phyloP scores from a whole-genome alignment of 2,888 invertebrate genomes.

The Luffia ferchaultella region DNA sequence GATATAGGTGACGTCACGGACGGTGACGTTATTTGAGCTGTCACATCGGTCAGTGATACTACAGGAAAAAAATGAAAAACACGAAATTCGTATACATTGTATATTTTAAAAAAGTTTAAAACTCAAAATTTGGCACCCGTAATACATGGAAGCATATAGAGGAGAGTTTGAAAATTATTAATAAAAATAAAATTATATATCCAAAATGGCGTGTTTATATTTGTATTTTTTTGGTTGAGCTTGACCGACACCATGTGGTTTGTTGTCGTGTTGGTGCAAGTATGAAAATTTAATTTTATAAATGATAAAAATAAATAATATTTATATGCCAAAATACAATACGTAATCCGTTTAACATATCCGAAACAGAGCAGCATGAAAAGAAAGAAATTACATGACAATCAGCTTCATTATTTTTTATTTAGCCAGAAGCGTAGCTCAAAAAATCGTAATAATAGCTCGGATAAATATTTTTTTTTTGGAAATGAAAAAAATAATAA shows the following conservation, averaged over 20 bases:
- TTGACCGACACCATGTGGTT: constrained; percentile 51
- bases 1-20: constrained; percentile 54
- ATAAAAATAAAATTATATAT: constrained; percentile 27
- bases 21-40: constrained; percentile 59
- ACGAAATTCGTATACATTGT: constrained; percentile 15
- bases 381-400: constrained; percentile 51
- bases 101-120: constrained; percentile 13
- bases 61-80: constrained; percentile 10
- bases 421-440: not conserved
- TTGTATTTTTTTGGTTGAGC: constrained; percentile 61
- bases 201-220: constrained; percentile 58
- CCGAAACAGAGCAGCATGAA: constrained; percentile 59
- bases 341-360: constrained; percentile 49
- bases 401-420: constrained; percentile 34
- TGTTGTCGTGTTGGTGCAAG: constrained; percentile 51
- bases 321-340: constrained; percentile 18
- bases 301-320: constrained; percentile 26
- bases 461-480: too few species aligned
- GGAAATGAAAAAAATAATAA: too few species aligned
- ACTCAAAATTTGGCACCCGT: constrained; percentile 22
- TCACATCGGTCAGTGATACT: constrained; percentile 65
- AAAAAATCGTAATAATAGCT: not conserved
- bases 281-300: constrained; percentile 25
- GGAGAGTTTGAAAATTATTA: constrained; percentile 14
- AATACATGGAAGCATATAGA: constrained; percentile 33